Evolutionary conservation across 2,113 vertebrate species (phyloP).

Genomic region (Etia nguti): DNA sequence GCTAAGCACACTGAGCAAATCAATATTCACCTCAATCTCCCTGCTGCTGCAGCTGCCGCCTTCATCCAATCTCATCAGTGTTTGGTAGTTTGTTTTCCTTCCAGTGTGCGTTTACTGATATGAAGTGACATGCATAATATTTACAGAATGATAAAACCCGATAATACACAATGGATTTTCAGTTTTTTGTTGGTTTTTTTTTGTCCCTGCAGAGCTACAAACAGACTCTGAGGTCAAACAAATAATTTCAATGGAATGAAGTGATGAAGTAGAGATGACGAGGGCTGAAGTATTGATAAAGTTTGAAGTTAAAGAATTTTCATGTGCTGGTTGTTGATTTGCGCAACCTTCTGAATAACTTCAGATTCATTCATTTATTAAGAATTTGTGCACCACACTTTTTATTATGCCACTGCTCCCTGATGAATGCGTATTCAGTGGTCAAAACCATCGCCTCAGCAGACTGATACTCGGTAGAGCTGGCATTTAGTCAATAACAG

Average conservation of each 20-base stretch:
- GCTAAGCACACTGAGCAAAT: slow-evolving; percentile 1
- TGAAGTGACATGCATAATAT: slow-evolving; percentile 20
- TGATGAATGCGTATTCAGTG: background rate
- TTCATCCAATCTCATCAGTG: slow-evolving; percentile 9
- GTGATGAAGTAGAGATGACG: background rate
- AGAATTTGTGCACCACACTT: background rate
- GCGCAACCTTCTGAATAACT: background rate
- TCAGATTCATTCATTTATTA: background rate
- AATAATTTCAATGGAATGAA: background rate
- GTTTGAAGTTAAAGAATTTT: background rate
- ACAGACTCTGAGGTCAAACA: background rate
- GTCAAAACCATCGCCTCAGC: background rate
- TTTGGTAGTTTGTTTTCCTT: slow-evolving; percentile 6
- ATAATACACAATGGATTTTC: slow-evolving; percentile 6
- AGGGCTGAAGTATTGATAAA: background rate
- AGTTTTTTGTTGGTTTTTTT: background rate
- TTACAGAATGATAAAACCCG: slow-evolving; percentile 4
- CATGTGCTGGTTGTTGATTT: background rate
- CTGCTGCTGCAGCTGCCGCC: background rate
- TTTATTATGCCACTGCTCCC: background rate
- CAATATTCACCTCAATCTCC: slow-evolving; percentile 13
- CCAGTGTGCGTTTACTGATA: background rate
- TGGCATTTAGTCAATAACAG: background rate
- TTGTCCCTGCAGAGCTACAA: background rate
- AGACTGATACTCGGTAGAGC: background rate